These are phyloP conservation scores for Mycteria americana DNA, from an alignment of 2,797 vertebrate genomes.

Conservation along the genomic window DNA sequence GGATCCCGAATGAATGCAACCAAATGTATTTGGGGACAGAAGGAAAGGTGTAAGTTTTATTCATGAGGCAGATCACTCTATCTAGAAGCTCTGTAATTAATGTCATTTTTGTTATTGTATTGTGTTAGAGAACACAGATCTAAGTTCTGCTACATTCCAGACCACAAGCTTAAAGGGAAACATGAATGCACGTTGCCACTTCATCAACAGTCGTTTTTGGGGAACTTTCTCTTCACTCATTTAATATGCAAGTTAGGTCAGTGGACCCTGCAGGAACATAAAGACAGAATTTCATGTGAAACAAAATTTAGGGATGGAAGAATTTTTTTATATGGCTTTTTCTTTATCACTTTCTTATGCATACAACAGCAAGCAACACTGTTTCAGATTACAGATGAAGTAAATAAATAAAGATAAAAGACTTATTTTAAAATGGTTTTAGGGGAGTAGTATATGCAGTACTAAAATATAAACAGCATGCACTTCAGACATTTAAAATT, in stretches of 20 bases:
- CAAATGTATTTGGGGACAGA: not conserved
- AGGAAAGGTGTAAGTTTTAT: not conserved
- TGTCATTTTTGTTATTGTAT: not conserved
- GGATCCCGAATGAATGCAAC: too few species aligned
- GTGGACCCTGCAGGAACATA: not conserved
- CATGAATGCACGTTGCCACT: not conserved
- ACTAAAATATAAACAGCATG: not conserved
- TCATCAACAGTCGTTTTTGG: not conserved
- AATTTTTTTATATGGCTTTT: not conserved
- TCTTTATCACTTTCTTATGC: not conserved
- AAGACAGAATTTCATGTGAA: not conserved
- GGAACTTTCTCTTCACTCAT: not conserved
- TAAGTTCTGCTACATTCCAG: not conserved
- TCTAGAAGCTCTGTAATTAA: not conserved
- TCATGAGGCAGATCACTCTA: not conserved
- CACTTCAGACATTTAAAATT: constrained; percentile 8
- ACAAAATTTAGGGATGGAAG: not conserved
- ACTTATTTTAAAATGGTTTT: not conserved
- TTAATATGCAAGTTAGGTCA: not conserved
- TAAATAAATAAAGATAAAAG: constrained; percentile 5
- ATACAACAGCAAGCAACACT: not conserved
- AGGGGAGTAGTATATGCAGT: not conserved
- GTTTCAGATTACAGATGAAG: not conserved
- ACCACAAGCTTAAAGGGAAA: not conserved
- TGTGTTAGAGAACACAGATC: not conserved